These are phyloP conservation scores for Drosophila ironensis DNA, from an alignment of 1,140 invertebrate species.

Conservation along the genomic window DNA sequence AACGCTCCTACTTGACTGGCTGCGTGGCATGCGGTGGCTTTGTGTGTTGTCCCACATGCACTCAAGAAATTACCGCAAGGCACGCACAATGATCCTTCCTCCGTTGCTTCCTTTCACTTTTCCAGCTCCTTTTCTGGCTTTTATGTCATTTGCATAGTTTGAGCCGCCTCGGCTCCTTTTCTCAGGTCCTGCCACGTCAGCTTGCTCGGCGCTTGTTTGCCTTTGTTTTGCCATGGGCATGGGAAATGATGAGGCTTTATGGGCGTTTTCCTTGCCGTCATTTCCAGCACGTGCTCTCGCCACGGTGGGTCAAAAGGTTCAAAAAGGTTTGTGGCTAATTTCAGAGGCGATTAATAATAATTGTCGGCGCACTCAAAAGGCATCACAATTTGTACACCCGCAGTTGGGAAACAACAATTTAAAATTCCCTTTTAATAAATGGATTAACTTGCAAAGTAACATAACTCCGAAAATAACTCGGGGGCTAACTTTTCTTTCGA, in stretches of 20 bases:
- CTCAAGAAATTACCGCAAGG: conserved; percentile 63
- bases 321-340: background rate
- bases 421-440: background rate
- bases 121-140: conserved; percentile 3
- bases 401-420: background rate
- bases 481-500: no score
- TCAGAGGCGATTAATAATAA: background rate
- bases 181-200: conserved; percentile 18
- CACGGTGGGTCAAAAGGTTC: conserved; percentile 12
- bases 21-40: conserved; percentile 35
- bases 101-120: background rate
- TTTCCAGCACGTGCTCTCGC: conserved; percentile 19
- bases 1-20: conserved; percentile 23
- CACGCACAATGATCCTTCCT: conserved; percentile 52
- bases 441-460: no score
- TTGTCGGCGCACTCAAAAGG: background rate
- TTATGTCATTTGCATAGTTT: conserved; percentile 63
- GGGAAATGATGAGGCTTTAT: conserved; percentile 65
- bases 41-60: conserved; percentile 52
- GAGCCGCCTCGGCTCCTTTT: conserved; percentile 9
- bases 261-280: conserved; percentile 43
- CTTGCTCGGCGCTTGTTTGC: conserved; percentile 39
- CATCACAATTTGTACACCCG: background rate
- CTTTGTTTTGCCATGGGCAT: conserved; percentile 40
- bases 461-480: no score